Base-by-base conservation (phyloP, 53 echinoderm and acorn worm genomes). In the Crossaster papposus region DNA sequence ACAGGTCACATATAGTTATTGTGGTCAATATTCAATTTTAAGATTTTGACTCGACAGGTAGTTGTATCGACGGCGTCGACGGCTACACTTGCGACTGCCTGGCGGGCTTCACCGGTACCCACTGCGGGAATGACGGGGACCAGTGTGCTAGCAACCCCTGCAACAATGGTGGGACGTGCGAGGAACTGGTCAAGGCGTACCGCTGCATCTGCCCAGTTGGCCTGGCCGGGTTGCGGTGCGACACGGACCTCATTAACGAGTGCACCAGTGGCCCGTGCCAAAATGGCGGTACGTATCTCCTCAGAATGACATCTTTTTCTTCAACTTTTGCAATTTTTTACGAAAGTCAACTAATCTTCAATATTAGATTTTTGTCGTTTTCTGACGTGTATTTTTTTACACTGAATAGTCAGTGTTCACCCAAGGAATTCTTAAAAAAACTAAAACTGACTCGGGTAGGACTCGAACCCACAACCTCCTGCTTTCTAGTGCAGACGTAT, bases 91-190 rank as follows among this genome's bases (percentile, higher is more conserved):
- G 91, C 58, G 72, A 55, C 81, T 91, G 88, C 65, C 62, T 72
- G 72, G 64, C 7, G 9, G 91, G 80, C 24, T 79, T 87, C 71
- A 87, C 79, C 26, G 91, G 91, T 65, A 54, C 24, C 15, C 37
- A 87, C 9, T 87, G 87, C 28, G 62, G 58, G 77, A 75, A 72
- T 2, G 87, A 87, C 62, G 87, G 87, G 12, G 89, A 94, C 74
- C 88, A 94, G 73, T 96, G 96, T 34, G 75, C 92, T 13, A 93
- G 93, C 35, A 83, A 89, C 51, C 93, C 95, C 0, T 92, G 92
- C 80, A 73, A 84, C n/a, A 92, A 89, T 51, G 92, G 80, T 12
- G 92, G 88, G 35, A 79, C 86, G 2, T 92, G 92, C 37, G 31
- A 76, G 77, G 72, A 83, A 11, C 71, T 85, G 18, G 62, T 92